Base-by-base conservation (phyloP, 2,113 vertebrate species). In the Uria lomvia region DNA sequence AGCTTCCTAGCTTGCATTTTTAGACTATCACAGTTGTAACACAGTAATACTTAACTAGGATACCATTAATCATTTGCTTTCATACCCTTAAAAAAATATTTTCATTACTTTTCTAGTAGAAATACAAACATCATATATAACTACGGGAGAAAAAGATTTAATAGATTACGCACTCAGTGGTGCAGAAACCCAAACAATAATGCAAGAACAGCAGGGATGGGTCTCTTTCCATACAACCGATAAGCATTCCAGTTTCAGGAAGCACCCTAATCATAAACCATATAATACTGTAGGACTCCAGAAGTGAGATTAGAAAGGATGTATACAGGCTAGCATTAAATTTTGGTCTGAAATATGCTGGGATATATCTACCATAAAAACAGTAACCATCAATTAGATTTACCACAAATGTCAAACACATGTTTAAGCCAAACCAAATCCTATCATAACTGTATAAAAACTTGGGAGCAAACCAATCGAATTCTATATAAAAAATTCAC, bases 371-470 rank as follows among this genome's bases (percentile, higher is more conserved):
- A 67, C 77, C 74, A 67, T 95, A 92, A 95, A 89, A 93, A 47
- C 68, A 91, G 92, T 52, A 96, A 92, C 84, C 78, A 86, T 91
- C 92, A 70, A 86, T 96, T 94, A 93, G 49, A 82, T 88, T 82
- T 47, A 71, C 92, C 74, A 7, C 91, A 91, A 92, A 97, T 90
- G 55, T 95, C 81, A 86, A 96, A 92, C 87, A 87, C 17, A 60
- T 91, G 89, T 83, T 95, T 88, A 83, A 97, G 58, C 29, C 89
- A 94, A 94, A 91, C 70, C 86, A 79, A 95, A 87, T 92, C 74
- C 92, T 90, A 79, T 73, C 29, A 2, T 45, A 80, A 92, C 58
- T 88, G 50, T 15, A 56, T 24, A 70, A 92, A 90, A 94, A 73
- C 86, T 47, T 75, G 26, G 63, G 89, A 91, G 59, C 26, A 87